A percentile compares a stretch with the other conserved stretches of the same genome.
Conservation (phyloP, 37 sponge, comb jelly and placozoan genomes). For the Haliclona indistincta region DNA sequence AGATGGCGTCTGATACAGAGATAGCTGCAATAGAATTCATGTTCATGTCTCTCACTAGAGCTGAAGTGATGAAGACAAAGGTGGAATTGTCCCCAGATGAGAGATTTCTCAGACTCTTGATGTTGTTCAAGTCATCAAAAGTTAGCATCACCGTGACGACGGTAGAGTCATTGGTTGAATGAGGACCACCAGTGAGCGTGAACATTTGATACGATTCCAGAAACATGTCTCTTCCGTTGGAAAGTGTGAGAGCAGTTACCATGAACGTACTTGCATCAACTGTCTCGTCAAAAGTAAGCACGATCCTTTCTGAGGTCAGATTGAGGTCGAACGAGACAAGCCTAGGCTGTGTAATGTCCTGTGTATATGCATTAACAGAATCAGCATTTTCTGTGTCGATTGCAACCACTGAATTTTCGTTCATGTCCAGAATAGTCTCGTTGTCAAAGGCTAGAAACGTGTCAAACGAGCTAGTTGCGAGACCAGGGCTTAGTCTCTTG, state of each 20-base stretch:
- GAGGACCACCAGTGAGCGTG: conserved; percentile 39
- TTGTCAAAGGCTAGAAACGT: conserved; percentile 74
- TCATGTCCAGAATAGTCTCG: conserved; percentile 76
- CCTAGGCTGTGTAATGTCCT: conserved; percentile 61
- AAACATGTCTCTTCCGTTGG: conserved; percentile 7
- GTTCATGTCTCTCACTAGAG: conserved; percentile 75
- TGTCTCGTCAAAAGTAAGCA: conserved; percentile 86
- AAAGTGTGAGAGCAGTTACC: conserved; percentile 52
- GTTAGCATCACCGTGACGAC: conserved; percentile 49
- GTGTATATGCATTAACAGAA: conserved; percentile 10
- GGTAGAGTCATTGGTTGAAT: conserved; percentile 65
- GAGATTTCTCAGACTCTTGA: conserved; percentile 59
- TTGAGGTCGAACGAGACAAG: conserved; percentile 63
- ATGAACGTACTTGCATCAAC: conserved; percentile 71
- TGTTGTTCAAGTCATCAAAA: conserved; percentile 71
- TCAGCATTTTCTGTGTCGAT: conserved; percentile 38
- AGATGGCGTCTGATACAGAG: conserved; percentile 6
- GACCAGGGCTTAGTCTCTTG: conserved; percentile 74
- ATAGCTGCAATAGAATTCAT: conserved; percentile 45
- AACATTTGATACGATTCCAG: conserved; percentile 13
- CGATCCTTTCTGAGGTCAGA: conserved; percentile 66
- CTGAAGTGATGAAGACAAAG: conserved; percentile 15
- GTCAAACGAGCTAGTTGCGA: conserved; percentile 64
- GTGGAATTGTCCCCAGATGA: conserved; percentile 55
- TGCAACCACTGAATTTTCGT: conserved; percentile 66